A percentile compares a stretch with the other conserved stretches of the same genome.
phyloP scores from a whole-genome alignment of 2,888 invertebrate species.

The Biston betularia region DNA sequence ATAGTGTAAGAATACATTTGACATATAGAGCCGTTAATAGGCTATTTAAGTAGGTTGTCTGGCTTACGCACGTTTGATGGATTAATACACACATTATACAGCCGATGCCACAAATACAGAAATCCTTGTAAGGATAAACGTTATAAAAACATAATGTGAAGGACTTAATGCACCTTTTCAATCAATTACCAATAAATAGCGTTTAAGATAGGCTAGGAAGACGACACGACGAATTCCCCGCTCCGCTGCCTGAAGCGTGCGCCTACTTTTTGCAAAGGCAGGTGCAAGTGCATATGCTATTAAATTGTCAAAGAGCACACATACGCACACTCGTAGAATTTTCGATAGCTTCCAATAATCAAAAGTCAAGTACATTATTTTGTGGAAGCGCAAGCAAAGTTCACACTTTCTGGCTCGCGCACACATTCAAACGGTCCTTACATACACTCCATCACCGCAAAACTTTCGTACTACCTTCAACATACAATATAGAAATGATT shows the following conservation, averaged over 20 bases:
- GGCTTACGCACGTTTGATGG: constrained; percentile 35
- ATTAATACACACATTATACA: constrained; percentile 44
- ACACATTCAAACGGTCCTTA: background rate
- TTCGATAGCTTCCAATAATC: constrained; percentile 75
- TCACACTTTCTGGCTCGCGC: background rate
- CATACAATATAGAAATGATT: constrained; percentile 21
- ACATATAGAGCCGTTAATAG: constrained; percentile 18
- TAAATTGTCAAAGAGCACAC: constrained; percentile 84
- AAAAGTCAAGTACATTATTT: constrained; percentile 65
- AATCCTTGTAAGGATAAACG: constrained; percentile 61
- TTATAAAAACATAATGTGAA: constrained; percentile 67
- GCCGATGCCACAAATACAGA: constrained; percentile 44
- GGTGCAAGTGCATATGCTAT: constrained; percentile 84
- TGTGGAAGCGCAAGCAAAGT: constrained; percentile 19
- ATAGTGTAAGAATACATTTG: background rate
- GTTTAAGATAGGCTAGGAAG: constrained; percentile 77
- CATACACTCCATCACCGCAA: constrained; percentile 11
- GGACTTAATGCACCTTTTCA: constrained; percentile 78
- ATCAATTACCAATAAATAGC: constrained; percentile 85
- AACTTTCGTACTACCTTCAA: background rate
- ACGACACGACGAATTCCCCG: constrained; percentile 81
- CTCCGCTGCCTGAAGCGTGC: constrained; percentile 82
- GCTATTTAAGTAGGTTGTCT: constrained; percentile 34
- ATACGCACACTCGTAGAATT: constrained; percentile 65
- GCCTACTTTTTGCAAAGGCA: constrained; percentile 83